These are phyloP conservation scores for Cinclus mexicanus DNA, from an alignment of 2,113 vertebrate species.

Conservation along the genomic window DNA sequence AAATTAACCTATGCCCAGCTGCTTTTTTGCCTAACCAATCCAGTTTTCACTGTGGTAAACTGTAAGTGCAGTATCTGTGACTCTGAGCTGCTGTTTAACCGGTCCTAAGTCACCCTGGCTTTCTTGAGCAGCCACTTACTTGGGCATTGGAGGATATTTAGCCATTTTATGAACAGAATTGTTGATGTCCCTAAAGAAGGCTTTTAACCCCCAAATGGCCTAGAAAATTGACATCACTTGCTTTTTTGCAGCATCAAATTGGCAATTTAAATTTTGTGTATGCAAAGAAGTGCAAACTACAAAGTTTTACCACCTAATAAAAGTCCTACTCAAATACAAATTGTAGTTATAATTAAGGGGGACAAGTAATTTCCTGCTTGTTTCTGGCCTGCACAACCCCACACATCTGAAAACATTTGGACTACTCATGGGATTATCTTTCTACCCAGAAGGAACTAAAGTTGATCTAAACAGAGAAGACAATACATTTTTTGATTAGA, in stretches of 20 bases:
- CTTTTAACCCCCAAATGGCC: neutral
- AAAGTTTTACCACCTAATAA: neutral
- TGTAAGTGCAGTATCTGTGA: neutral
- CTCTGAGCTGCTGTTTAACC: neutral
- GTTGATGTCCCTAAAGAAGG: neutral
- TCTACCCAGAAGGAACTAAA: neutral
- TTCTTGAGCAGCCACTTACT: neutral
- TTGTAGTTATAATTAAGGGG: neutral
- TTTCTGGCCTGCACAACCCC: neutral
- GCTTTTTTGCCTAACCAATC: neutral
- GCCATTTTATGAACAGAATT: neutral
- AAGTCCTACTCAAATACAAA: neutral
- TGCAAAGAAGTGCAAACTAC: neutral
- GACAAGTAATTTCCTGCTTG: constrained; percentile 21
- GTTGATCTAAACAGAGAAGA: neutral
- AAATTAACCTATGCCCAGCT: neutral
- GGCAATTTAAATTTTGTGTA: neutral
- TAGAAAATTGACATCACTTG: neutral
- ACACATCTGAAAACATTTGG: neutral
- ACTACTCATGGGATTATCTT: neutral
- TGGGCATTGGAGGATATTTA: neutral
- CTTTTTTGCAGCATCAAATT: neutral
- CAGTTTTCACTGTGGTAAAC: neutral
- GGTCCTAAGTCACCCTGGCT: neutral
- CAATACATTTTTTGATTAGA: constrained; percentile 24